Base-by-base conservation (phyloP, 2,888 invertebrate genomes). In the Romanomermis culicivorax region DNA sequence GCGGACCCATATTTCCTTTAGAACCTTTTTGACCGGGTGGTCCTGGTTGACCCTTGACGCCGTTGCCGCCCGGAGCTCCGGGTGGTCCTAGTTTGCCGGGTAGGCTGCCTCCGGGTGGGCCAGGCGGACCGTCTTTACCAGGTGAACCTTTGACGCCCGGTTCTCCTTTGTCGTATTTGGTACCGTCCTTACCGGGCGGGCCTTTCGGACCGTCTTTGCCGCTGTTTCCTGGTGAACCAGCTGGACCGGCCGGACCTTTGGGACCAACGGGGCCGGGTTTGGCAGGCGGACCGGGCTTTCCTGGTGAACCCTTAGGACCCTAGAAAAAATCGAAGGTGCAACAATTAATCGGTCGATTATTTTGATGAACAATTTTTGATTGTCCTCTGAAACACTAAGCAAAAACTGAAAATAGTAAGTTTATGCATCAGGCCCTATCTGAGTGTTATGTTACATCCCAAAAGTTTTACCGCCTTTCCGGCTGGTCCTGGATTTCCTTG, bases 401-500 rank as follows among this genome's bases (percentile, higher is more conserved):
- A n/a, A n/a, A n/a, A n/a, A n/a, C n/a, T n/a, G n/a, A n/a, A n/a
- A n/a, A n/a, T n/a, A n/a, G n/a, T n/a, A n/a, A n/a, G n/a, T n/a
- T n/a, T n/a, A n/a, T n/a, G n/a, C n/a, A n/a, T n/a, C n/a, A n/a
- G n/a, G n/a, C n/a, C n/a, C n/a, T n/a, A n/a, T n/a, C n/a, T n/a
- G n/a, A n/a, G n/a, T n/a, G n/a, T n/a, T n/a, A n/a, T n/a, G n/a
- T n/a, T n/a, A n/a, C n/a, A n/a, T n/a, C n/a, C n/a, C 36, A 36
- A 36, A 36, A 36, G 11, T 36, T 17, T 36, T 36, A 36, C 36
- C 17, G 36, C 11, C 17, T 64, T 66, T 77, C 78, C 78, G 66
- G 75, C 70, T 53, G 68, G 71, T 48, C 81, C 81, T 2, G 77
- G 63, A 53, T 75, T 76, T 59, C 83, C 83, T 72, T 82, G 82